Conservation (phyloP, 2,113 vertebrate genomes). For the Jaculus jaculus region DNA sequence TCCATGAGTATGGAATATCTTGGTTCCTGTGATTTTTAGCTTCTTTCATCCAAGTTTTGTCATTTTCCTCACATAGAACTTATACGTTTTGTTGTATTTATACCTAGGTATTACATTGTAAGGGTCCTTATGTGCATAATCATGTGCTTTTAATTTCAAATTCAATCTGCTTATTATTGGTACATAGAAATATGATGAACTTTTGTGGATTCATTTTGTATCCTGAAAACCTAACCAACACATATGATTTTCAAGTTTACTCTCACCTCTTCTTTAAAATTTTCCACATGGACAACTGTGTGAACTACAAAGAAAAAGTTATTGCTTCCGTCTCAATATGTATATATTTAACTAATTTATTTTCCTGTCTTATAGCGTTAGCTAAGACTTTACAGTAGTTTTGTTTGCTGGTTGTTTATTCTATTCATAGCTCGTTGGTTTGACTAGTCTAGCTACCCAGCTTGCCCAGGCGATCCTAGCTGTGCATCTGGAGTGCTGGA, state of each 20-base stretch:
- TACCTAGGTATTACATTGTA: not conserved
- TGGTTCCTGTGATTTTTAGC: not conserved
- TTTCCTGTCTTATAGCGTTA: not conserved
- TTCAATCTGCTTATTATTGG: not conserved
- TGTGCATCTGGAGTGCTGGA: too few relatives aligned
- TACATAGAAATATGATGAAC: not conserved
- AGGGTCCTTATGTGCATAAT: not conserved
- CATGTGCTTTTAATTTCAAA: slow-evolving; percentile 27
- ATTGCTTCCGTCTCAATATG: not conserved
- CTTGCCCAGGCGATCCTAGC: too few relatives aligned
- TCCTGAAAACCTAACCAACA: not conserved
- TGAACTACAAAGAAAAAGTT: not conserved
- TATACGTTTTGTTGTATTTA: slow-evolving; percentile 11
- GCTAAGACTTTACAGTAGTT: not conserved
- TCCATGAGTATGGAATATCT: not conserved
- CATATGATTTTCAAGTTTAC: not conserved
- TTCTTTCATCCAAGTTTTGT: not conserved
- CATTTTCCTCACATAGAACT: not conserved
- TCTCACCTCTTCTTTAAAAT: not conserved
- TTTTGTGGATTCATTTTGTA: not conserved
- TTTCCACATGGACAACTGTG: too few relatives aligned
- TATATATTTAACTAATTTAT: not conserved
- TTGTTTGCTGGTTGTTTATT: too few relatives aligned
- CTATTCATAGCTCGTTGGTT: too few relatives aligned
- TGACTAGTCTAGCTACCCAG: too few relatives aligned